Evolutionary conservation across 2,888 invertebrate species (phyloP), one percentile per base, ranked within the genome.

Genomic region (Labia minor): DNA sequence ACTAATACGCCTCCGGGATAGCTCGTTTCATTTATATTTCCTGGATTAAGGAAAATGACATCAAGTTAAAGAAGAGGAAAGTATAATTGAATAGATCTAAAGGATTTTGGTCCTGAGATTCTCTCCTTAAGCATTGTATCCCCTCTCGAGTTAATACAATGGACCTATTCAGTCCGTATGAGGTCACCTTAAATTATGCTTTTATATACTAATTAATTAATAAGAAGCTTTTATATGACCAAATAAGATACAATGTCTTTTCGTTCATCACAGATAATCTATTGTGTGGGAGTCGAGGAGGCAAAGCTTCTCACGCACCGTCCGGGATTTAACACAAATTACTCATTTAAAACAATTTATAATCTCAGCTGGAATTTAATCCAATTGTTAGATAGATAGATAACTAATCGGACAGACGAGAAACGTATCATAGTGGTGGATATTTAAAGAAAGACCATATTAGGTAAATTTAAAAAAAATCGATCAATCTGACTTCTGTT

Each of bases 121-220:
- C n/a, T n/a, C n/a, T n/a, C n/a, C 16, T 49, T 14, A 49, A 49
- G 49, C 49, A 49, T 49, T 49, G 49, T 49, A 16, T 49, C 16
- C 8, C 2, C 49, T 16, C 49, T 8, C 16, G 49, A 49, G 3
- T 14, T 49, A 49, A 49, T 49, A 49, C 49, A 49, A 49, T 49
- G 49, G 16, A 49, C 14, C 49, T 49, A 49, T 49, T 49, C n/a
- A 49, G 16, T n/a, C 6, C 3, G 16, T 49, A 8, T 49, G 16
- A 49, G 49, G 49, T 49, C 49, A 11, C n/a, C 16, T 49, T 3
- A 16, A 49, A 49, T 49, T 49, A 14, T 49, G 49, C 49, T 49
- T 49, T 49, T 49, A 49, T 49, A 49, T n/a, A 49, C 49, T 49
- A 49, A 49, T 49, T 49, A 49, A 49, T 49, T 49, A 49, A 49